Evolutionary conservation across 2,797 vertebrate species (phyloP), one percentile per base, ranked within the genome.

Genomic region (Acanthis flammea): DNA sequence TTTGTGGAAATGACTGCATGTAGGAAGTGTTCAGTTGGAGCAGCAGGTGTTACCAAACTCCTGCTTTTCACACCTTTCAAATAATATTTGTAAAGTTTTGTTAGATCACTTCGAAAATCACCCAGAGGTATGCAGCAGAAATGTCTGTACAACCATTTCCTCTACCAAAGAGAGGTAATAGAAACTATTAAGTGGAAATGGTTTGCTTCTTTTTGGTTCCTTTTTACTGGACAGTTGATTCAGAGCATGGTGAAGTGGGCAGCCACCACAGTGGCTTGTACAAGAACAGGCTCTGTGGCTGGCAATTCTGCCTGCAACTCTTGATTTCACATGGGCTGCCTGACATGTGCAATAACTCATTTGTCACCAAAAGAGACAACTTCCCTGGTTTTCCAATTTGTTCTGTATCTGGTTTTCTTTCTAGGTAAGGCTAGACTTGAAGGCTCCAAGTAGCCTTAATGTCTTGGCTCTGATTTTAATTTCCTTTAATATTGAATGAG

Each of bases 401-500:
- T 73, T 91, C 86, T 68, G 19, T 90, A 65, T 89, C 87, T 91
- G 87, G 50, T 78, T 94, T 94, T 88, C 90, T 89, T 90, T 81
- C 77, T 92, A 92, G 89, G 94, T 91, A 94, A 51, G 80, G 60
- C 87, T 94, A 94, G 94, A 95, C 90, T 88, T 70, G 75, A 82
- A 92, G 95, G 61, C 95, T 95, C 91, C 92, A 73, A 57, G 75
- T 88, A 94, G 91, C 71, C 81, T 50, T 96, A 93, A 94, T 94
- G 94, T 87, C 94, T 93, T 94, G 95, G 89, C 94, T 96, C 94
- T 96, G 87, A 96, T 94, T 93, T 96, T 95, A 61, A 93, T 95
- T 96, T 93, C 84, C 92, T 94, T 97, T 93, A 91, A 94, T 94
- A 95, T 93, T 95, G 88, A 93, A 95, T 95, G 94, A 97, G 94